Base-by-base conservation (phyloP, 2,888 invertebrate genomes). In the Agrotis segetum region DNA sequence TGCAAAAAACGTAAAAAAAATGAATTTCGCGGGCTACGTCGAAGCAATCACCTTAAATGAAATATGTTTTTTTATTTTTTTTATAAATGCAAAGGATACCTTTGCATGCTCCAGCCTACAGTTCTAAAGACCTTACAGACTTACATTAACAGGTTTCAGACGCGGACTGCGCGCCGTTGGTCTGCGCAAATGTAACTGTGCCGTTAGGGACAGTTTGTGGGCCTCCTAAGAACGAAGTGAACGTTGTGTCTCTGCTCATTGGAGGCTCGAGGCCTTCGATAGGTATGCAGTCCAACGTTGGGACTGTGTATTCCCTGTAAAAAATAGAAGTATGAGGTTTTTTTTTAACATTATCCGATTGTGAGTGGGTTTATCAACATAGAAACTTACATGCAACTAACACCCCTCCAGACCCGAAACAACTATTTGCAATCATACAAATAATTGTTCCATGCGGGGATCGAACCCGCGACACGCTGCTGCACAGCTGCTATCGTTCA, bases 171-270 rank as follows among this genome's bases (percentile, higher is more conserved):
- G 85, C 87, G 11, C 89, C 88, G 21, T 92, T 90, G 19, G 80
- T 72, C 21, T 88, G 89, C 19, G 86, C 86, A 56, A 92, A 92
- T 0, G 88, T 81, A 9, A 90, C 80, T 3, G 83, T 89, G 3
- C 94, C 94, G 52, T 94, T 94, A 0, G 93, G 91, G 19, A 92
- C 87, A 59, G 74, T 86, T 60, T 93, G 93, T 1, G 95, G 93
- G 0, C 95, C 95, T n/a, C 96, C 96, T 4, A 96, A 93, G 87
- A 96, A 96, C 0, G 96, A 96, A 0, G 96, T 96, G 88, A 96
- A 96, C 1, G 96, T 96, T 0, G 96, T 96, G 79, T 96, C 96
- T 14, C 96, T 89, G 62, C 96, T 96, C 92, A 96, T 95, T 0
- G 96, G 96, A 0, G 96, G 96, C 77, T 96, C 96, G 71, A 96